These are phyloP conservation scores for Drosophila parthenogenetica DNA, from an alignment of 2,888 invertebrate species.

Conservation along the genomic window DNA sequence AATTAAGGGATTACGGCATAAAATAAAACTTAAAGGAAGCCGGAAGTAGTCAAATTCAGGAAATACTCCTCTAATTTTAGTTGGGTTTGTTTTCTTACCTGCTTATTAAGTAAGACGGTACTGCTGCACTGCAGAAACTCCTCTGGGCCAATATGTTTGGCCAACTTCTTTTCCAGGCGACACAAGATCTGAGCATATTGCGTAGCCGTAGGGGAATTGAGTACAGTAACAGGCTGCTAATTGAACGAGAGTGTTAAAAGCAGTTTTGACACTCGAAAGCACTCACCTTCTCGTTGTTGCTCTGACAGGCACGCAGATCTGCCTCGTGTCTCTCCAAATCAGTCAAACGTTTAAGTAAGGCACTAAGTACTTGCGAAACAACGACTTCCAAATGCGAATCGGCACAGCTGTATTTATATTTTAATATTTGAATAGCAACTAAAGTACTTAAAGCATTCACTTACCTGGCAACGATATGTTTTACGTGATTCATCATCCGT, in stretches of 20 bases:
- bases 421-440: neutral
- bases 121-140: slow-evolving; percentile 85
- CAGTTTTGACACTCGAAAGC: neutral
- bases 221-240: slow-evolving; percentile 38
- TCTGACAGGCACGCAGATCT: slow-evolving; percentile 85
- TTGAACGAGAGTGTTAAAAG: neutral
- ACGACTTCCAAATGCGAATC: slow-evolving; percentile 84
- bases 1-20: too few relatives aligned
- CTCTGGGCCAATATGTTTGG: slow-evolving; percentile 85
- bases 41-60: too few relatives aligned
- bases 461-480: slow-evolving; percentile 85
- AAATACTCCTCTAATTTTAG: too few relatives aligned
- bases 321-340: slow-evolving; percentile 85
- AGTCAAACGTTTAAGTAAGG: slow-evolving; percentile 86
- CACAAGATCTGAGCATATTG: slow-evolving; percentile 85
- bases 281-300: slow-evolving; percentile 81
- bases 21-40: too few relatives aligned
- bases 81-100: slow-evolving; percentile 66
- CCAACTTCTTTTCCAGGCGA: slow-evolving; percentile 84
- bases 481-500: slow-evolving; percentile 85
- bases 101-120: slow-evolving; percentile 84
- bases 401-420: slow-evolving; percentile 81
- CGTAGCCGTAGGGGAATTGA: slow-evolving; percentile 83
- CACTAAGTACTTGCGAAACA: slow-evolving; percentile 85
- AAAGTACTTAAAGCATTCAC: slow-evolving; percentile 79